Evolutionary conservation across 2,797 vertebrate species (phyloP).

Genomic region (Dipus sagitta): DNA sequence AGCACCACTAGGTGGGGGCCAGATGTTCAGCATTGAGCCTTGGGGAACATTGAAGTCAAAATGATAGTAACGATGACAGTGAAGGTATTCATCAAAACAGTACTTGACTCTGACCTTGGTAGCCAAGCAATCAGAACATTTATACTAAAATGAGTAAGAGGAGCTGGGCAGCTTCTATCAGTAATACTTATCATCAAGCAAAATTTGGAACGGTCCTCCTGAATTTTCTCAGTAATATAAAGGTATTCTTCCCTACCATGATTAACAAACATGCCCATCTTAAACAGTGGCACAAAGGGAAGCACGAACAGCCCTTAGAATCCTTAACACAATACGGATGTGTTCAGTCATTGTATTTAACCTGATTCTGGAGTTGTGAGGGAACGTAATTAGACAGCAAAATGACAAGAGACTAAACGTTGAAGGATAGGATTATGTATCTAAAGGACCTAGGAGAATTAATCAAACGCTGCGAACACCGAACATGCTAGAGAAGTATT

Average conservation of each 20-base stretch:
- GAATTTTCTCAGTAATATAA: not conserved
- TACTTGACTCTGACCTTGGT: not conserved
- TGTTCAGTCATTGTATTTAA: not conserved
- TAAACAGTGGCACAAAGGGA: not conserved
- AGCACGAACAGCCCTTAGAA: not conserved
- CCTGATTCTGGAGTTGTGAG: not conserved
- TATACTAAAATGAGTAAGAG: not conserved
- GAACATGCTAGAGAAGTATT: not conserved
- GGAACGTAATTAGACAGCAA: not conserved
- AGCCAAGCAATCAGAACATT: constrained; percentile 24
- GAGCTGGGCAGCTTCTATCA: not conserved
- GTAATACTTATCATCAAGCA: not conserved
- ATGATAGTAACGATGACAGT: not conserved
- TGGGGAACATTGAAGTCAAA: not conserved
- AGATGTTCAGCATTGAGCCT: not conserved
- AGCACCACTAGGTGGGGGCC: not conserved
- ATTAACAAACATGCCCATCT: not conserved
- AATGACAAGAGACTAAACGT: not conserved
- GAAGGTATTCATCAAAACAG: constrained; percentile 22
- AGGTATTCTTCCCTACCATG: not conserved
- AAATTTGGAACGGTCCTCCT: not conserved
- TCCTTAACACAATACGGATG: too few relatives aligned
- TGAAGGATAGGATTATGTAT: not conserved
- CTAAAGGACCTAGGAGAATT: not conserved
- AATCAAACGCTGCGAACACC: not conserved